Evolutionary conservation across 2,888 invertebrate species (phyloP), one percentile per base, ranked within the genome.

Genomic region (Lepidochrysops patricia): DNA sequence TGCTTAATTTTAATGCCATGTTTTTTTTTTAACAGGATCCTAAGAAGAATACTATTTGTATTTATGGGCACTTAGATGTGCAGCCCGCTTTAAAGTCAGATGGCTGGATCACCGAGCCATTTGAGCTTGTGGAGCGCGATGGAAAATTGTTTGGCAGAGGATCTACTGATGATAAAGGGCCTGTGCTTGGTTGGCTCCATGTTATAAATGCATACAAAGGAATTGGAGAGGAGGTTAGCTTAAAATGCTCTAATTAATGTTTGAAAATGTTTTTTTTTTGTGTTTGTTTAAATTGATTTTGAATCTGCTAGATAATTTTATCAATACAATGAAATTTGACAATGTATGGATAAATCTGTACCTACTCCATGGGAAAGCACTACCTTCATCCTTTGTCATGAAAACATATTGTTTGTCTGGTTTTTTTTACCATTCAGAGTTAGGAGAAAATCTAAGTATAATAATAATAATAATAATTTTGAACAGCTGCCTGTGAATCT

Each of bases 21-120:
- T 23, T 50, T 26, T 57, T n/a, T 26, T 25, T 61, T 63, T 66
- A 63, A 57, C 60, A 90, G 90, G 96, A 98, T 76, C 88, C 93
- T 0, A 91, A 91, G 43, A 99, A 98, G 87, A 97, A 97, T 76
- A 99, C 98, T 4, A 93, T 99, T 49, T 93, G 96, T 61, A 91
- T 99, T 61, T 99, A 99, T 81, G 99, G 99, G 0, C 99, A 99
- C 86, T 91, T 99, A 74, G 99, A 99, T 90, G 99, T 99, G 0
- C 99, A 99, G 79, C 99, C 99, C 7, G 99, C 99, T 0, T 80
- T 93, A 29, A 93, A 93, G 76, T 94, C 95, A 64, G 98, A 98
- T 89, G 99, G 98, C 0, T 99, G 99, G 99, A 91, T 95, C 67
- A 94, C 97, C 0, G 97, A 99, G 63, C 99, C 99, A 0, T 99